These are phyloP conservation scores for Prionailurus viverrinus DNA, from an alignment of 2,113 vertebrate species.

Conservation along the genomic window DNA sequence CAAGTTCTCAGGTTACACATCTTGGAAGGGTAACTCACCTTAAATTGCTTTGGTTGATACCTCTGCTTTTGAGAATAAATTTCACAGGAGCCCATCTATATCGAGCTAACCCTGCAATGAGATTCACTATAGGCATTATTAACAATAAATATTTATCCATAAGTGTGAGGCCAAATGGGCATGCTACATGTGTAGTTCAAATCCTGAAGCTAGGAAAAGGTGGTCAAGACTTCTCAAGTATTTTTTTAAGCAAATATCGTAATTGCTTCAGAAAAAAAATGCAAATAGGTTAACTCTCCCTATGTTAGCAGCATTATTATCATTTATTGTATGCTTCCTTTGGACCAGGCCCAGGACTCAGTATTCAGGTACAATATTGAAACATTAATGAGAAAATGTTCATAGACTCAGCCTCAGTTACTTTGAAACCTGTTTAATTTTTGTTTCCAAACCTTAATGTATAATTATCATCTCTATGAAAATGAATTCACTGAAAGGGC, in stretches of 20 bases:
- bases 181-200: not conserved
- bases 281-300: not conserved
- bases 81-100: not conserved
- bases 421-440: not conserved
- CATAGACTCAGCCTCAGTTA: not conserved
- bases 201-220: not conserved
- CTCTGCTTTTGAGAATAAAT: slow-evolving; percentile 8
- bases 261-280: not conserved
- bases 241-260: not conserved
- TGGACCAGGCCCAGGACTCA: not conserved
- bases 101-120: not conserved
- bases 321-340: not conserved
- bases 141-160: not conserved
- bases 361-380: not conserved
- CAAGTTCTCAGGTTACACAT: not conserved
- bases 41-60: not conserved
- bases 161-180: not conserved
- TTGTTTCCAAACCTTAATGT: not conserved
- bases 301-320: too few relatives aligned
- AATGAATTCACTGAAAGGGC: not conserved
- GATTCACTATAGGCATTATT: not conserved
- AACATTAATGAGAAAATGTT: not conserved
- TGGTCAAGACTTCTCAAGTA: not conserved
- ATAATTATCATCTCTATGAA: not conserved
- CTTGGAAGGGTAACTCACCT: not conserved